A percentile compares a stretch with the other conserved stretches of the same genome.
These are phyloP conservation scores for Channa argus DNA, from an alignment of 2,113 vertebrate species.

Conservation along the genomic window DNA sequence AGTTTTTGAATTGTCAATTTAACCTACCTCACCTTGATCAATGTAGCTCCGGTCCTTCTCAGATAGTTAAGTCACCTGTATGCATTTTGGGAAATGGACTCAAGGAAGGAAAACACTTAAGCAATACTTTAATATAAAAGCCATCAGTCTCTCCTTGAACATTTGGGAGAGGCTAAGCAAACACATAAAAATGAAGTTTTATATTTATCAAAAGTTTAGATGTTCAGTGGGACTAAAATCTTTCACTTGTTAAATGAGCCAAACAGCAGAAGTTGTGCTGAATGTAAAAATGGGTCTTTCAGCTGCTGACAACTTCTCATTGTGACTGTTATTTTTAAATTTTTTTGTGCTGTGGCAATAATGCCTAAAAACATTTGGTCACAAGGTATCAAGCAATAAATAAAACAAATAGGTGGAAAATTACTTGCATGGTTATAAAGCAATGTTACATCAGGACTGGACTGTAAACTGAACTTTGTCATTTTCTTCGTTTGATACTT, in stretches of 20 bases:
- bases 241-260: background rate
- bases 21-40: too few relatives aligned
- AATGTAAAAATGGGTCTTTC: background rate
- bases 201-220: background rate
- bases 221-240: background rate
- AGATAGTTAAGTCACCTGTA: background rate
- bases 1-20: background rate
- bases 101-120: background rate
- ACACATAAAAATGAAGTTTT: constrained; percentile 1
- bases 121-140: background rate
- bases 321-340: background rate
- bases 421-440: background rate
- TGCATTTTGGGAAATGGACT: background rate
- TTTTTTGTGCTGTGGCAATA: too few relatives aligned
- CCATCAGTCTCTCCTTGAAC: background rate
- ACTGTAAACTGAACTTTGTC: background rate
- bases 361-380: background rate
- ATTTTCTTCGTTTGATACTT: background rate
- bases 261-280: background rate
- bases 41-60: too few relatives aligned
- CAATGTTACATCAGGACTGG: background rate
- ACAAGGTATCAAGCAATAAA: background rate
- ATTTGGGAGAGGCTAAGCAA: background rate
- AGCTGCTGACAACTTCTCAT: background rate
- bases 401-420: background rate